Percentiles rank a stretch among this genome's conserved stretches.
These are phyloP conservation scores for Agrypnus murinus DNA, from an alignment of 2,888 invertebrate genomes.

Conservation along the genomic window DNA sequence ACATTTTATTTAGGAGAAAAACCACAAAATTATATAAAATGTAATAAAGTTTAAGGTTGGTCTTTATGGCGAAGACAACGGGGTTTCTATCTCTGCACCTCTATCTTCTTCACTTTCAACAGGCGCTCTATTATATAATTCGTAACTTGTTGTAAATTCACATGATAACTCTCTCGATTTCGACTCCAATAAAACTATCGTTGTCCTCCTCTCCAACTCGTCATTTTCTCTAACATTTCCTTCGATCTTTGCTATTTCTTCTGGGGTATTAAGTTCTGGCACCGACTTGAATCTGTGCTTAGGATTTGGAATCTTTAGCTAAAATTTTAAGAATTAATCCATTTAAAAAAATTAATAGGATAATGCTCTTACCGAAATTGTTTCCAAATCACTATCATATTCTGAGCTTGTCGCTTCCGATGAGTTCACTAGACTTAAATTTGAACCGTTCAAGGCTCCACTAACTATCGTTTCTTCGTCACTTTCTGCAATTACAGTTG, in stretches of 20 bases:
- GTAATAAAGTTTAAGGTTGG: too few species aligned
- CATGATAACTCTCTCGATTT: too few species aligned
- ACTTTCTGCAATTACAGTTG: neutral
- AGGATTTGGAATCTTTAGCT: slow-evolving; percentile 18
- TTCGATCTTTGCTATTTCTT: slow-evolving; percentile 44
- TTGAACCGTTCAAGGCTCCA: neutral
- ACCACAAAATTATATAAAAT: too few species aligned
- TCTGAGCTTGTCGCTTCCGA: neutral
- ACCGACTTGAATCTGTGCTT: slow-evolving; percentile 22
- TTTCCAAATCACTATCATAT: slow-evolving; percentile 29
- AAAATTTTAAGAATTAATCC: slow-evolving; percentile 11
- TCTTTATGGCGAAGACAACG: too few species aligned
- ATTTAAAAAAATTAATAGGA: slow-evolving; percentile 4
- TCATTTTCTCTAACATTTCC: slow-evolving; percentile 32
- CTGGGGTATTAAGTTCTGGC: slow-evolving; percentile 31
- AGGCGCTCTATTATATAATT: too few species aligned
- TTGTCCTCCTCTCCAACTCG: neutral
- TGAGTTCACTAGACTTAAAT: neutral
- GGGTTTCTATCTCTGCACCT: too few species aligned
- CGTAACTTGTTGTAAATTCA: too few species aligned
- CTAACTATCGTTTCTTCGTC: too few species aligned
- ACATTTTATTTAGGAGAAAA: too few species aligned
- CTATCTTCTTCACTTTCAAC: too few species aligned
- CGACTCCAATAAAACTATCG: neutral
- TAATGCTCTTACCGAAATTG: slow-evolving; percentile 10